phyloP scores from a whole-genome alignment of 1,140 invertebrate species.

The Pachypeltis micranthus region DNA sequence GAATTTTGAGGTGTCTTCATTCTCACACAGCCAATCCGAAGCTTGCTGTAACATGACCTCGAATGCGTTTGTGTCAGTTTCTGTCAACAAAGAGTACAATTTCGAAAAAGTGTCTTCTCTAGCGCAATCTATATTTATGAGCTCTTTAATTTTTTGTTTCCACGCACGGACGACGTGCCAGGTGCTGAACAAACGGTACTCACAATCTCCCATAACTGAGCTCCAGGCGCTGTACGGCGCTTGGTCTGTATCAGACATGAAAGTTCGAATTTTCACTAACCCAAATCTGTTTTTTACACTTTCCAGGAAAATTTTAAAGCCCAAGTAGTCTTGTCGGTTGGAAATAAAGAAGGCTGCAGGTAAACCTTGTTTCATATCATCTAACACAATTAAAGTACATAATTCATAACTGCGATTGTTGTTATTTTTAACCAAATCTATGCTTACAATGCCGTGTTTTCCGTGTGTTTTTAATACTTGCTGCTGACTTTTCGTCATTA shows the following conservation, averaged over 20 bases:
- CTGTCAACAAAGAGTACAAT: not conserved
- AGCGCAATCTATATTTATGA: not conserved
- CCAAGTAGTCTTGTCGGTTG: not conserved
- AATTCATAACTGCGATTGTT: not conserved
- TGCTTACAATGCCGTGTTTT: not conserved
- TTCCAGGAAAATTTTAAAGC: not conserved
- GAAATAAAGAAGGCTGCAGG: not conserved
- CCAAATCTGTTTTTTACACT: not conserved
- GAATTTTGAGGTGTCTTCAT: not conserved
- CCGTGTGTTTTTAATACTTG: not conserved
- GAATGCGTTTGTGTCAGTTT: not conserved
- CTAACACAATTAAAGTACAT: not conserved
- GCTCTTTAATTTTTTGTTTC: not conserved
- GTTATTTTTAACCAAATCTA: not conserved
- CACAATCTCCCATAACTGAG: not conserved
- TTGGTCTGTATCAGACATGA: not conserved
- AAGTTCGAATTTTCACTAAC: not conserved
- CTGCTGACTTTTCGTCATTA: not conserved
- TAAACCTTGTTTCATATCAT: not conserved
- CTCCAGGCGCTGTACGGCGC: not conserved
- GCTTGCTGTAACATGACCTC: not conserved
- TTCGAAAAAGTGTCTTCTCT: not conserved
- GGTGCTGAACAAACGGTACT: not conserved
- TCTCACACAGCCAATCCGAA: not conserved
- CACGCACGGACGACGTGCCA: not conserved